phyloP scores from a whole-genome alignment of 2,888 invertebrate genomes.

The Trissolcus japonicus region DNA sequence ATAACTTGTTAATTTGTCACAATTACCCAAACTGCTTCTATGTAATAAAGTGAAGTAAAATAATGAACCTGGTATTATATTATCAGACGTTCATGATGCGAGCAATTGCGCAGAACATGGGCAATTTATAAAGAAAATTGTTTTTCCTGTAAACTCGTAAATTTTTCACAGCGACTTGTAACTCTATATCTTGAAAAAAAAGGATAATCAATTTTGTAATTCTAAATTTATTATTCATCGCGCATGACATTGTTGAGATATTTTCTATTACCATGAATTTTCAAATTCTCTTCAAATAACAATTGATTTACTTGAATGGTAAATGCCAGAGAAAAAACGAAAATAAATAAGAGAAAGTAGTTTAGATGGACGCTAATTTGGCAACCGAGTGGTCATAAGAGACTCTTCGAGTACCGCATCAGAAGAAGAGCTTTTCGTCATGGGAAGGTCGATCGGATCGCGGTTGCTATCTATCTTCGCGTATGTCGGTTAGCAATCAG shows the following conservation, averaged over 20 bases:
- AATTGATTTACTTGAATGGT: not conserved
- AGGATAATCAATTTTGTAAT: constrained; percentile 10
- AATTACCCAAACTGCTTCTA: not conserved
- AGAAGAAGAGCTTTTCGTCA: constrained; percentile 55
- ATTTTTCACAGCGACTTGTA: constrained; percentile 23
- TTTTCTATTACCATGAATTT: no score
- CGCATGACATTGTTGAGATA: not conserved
- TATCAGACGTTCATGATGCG: constrained; percentile 14
- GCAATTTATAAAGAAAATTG: constrained; percentile 35
- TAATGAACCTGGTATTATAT: constrained; percentile 11
- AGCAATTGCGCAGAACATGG: constrained; percentile 26
- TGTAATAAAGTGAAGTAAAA: constrained; percentile 14
- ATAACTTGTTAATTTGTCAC: no score
- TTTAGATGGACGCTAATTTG: constrained; percentile 49
- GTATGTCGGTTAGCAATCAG: constrained; percentile 72
- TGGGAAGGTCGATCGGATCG: constrained; percentile 64
- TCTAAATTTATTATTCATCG: not conserved
- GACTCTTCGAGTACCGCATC: constrained; percentile 49
- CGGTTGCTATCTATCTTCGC: constrained; percentile 69
- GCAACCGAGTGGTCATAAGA: constrained; percentile 52
- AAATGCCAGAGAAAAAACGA: not conserved
- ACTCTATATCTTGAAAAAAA: constrained; percentile 1
- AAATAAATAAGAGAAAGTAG: not conserved
- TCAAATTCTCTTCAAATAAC: no score
- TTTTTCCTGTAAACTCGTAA: constrained; percentile 15